Percentiles rank a stretch among this genome's conserved stretches.
phyloP scores from a whole-genome alignment of 2,797 vertebrate species.

The Tragopan temminckii region DNA sequence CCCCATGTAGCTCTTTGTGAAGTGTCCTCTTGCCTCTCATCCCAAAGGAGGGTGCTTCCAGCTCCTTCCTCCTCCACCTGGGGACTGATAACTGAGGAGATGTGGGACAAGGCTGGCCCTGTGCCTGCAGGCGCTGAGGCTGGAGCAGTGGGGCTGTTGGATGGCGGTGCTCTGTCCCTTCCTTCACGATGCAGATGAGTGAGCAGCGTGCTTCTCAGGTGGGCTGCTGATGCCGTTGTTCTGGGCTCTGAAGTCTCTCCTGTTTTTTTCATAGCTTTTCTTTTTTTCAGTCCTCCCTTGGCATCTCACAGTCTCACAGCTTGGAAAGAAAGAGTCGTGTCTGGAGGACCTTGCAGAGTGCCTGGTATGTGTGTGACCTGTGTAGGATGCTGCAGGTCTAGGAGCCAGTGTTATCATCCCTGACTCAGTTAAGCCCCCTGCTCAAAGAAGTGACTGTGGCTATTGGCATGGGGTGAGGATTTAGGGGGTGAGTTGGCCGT shows the following conservation, averaged over 20 bases:
- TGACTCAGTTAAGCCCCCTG: background rate
- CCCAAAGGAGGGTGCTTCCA: background rate
- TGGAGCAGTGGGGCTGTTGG: background rate
- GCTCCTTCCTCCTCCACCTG: background rate
- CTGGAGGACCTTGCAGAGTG: background rate
- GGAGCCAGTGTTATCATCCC: background rate
- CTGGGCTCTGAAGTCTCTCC: background rate
- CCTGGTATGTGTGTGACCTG: background rate
- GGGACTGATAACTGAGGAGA: background rate
- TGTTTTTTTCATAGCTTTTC: background rate
- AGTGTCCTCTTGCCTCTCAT: background rate
- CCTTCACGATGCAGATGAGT: accelerated
- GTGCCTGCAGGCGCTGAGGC: background rate
- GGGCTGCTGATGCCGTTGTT: background rate
- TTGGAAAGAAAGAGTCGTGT: background rate
- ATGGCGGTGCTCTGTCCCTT: background rate
- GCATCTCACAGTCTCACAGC: background rate
- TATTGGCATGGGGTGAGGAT: background rate
- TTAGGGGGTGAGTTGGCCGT: background rate
- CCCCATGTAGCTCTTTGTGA: background rate
- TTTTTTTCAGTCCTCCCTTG: background rate
- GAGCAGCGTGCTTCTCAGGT: accelerated
- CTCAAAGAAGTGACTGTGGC: background rate
- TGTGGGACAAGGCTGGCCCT: accelerated
- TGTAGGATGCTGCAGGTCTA: background rate